phyloP scores from a whole-genome alignment of 2,113 vertebrate genomes.

The Scophthalmus maximus region DNA sequence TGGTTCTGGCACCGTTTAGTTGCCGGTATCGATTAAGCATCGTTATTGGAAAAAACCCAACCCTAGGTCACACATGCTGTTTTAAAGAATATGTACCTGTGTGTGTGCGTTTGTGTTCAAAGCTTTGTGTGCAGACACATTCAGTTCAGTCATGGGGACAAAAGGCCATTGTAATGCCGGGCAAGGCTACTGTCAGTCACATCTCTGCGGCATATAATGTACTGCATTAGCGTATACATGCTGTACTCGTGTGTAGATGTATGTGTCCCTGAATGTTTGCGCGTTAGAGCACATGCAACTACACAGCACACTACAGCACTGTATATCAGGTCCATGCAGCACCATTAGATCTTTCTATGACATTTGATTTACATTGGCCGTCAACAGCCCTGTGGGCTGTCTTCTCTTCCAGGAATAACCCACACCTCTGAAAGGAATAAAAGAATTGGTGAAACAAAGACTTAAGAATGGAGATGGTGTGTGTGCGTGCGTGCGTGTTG shows the following conservation, averaged over 20 bases:
- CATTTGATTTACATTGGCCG: conserved; percentile 78
- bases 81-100: background rate
- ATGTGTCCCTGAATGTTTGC: background rate
- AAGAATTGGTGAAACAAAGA: conserved; percentile 61
- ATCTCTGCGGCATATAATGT: conserved; percentile 31
- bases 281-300: conserved; percentile 46
- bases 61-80: too few relatives aligned
- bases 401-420: conserved; percentile 77
- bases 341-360: conserved; percentile 76
- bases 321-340: conserved; percentile 68
- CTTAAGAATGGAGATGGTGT: conserved; percentile 17
- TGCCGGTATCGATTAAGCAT: too few relatives aligned
- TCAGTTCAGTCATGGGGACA: conserved; percentile 26
- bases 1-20: too few relatives aligned
- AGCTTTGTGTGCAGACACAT: background rate
- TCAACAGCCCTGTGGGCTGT: conserved; percentile 61
- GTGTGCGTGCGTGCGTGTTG: conserved; percentile 3
- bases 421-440: conserved; percentile 40
- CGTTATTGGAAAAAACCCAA: too few relatives aligned
- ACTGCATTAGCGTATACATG: conserved; percentile 32
- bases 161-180: conserved; percentile 42
- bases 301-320: conserved; percentile 58
- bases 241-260: conserved; percentile 17
- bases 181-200: conserved; percentile 56
- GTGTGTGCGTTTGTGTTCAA: conserved; percentile 3